These are phyloP conservation scores for Eudemis profundana DNA, from an alignment of 2,888 invertebrate genomes.

Conservation along the genomic window DNA sequence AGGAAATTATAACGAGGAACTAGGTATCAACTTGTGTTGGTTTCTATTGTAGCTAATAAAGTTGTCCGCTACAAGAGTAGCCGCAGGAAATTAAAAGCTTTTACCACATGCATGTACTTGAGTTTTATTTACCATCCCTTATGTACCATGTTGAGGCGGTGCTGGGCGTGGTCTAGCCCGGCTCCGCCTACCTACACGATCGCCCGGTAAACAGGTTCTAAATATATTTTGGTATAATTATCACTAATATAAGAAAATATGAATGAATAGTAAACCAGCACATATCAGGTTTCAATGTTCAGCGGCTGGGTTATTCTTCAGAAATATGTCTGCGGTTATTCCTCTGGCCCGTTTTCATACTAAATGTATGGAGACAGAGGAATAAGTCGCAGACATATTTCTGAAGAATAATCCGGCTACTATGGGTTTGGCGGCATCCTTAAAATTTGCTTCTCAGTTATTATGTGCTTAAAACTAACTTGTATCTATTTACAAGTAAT, in stretches of 20 bases:
- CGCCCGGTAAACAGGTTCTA: conserved; percentile 65
- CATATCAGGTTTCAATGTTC: background rate
- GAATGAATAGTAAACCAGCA: conserved; percentile 1
- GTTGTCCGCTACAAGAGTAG: conserved; percentile 9
- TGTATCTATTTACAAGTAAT: too few species aligned
- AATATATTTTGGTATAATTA: conserved; percentile 49
- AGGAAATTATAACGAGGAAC: too few species aligned
- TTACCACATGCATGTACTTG: conserved; percentile 27
- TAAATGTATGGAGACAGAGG: too few species aligned
- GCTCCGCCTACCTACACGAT: conserved; percentile 64
- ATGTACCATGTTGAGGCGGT: conserved; percentile 56
- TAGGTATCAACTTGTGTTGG: too few species aligned
- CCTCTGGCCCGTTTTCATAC: too few species aligned
- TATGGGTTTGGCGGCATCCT: too few species aligned
- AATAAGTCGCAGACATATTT: too few species aligned
- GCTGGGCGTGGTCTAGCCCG: conserved; percentile 64
- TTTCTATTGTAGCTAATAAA: background rate
- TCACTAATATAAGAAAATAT: background rate
- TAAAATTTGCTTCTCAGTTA: too few species aligned
- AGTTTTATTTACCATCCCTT: conserved; percentile 26
- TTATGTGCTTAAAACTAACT: too few species aligned
- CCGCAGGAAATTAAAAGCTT: conserved; percentile 25
- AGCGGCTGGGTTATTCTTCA: too few species aligned
- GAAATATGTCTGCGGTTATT: too few species aligned
- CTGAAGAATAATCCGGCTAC: too few species aligned